These are phyloP conservation scores for Frankliniella fusca DNA, from an alignment of 2,888 invertebrate species.

Conservation along the genomic window DNA sequence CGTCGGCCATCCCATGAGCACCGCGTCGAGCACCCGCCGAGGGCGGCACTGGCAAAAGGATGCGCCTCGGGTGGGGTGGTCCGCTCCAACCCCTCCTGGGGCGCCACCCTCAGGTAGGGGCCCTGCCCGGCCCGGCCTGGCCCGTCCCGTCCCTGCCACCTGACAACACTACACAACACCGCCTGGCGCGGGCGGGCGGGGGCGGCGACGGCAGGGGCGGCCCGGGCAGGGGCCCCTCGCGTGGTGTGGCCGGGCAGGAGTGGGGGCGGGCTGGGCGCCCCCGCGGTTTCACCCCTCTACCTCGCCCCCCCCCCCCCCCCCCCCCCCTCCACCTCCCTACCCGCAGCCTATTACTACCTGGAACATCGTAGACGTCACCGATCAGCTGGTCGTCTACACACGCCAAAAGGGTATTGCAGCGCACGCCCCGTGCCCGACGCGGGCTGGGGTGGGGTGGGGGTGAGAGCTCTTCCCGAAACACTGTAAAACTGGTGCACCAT, in stretches of 20 bases:
- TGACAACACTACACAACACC: neutral
- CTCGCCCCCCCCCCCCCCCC: neutral
- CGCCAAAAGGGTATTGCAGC: neutral
- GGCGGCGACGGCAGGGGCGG: neutral
- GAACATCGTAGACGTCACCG: neutral
- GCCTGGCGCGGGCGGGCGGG: neutral
- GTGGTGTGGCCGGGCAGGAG: neutral
- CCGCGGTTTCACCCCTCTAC: neutral
- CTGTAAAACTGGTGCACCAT: neutral
- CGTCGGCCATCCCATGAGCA: slow-evolving; percentile 3
- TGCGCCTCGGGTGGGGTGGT: neutral
- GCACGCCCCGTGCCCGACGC: neutral
- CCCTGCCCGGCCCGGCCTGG: neutral
- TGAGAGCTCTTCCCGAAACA: neutral
- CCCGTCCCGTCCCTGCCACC: neutral
- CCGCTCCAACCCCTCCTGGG: neutral
- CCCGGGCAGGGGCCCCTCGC: neutral
- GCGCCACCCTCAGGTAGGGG: neutral
- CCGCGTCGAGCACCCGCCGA: neutral
- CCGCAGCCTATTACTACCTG: neutral
- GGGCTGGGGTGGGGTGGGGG: neutral
- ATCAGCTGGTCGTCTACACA: neutral
- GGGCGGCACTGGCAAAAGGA: neutral
- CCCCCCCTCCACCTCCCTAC: neutral
- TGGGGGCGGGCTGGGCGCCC: neutral